These are phyloP conservation scores for Ispidina picta DNA, from an alignment of 2,797 vertebrate species.

Conservation along the genomic window DNA sequence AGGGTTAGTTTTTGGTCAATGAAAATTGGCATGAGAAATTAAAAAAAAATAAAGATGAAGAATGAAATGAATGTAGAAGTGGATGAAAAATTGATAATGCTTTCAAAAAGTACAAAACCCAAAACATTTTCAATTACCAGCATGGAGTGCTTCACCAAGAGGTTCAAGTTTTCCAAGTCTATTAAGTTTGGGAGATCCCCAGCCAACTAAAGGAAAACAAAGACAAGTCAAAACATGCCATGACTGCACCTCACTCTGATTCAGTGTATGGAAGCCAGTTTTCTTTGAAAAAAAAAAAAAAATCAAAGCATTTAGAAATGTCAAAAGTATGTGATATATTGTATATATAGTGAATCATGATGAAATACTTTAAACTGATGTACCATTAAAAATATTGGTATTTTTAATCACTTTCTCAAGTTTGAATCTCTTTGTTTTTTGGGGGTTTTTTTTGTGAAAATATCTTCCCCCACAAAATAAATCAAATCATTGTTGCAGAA, in stretches of 20 bases:
- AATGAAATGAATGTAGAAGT: slow-evolving; percentile 40
- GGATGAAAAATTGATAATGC: slow-evolving; percentile 52
- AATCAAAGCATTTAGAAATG: neutral
- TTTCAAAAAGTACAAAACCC: slow-evolving; percentile 33
- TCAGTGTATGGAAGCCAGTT: neutral
- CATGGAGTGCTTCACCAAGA: slow-evolving; percentile 88
- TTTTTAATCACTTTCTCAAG: neutral
- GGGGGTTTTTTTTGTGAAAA: neutral
- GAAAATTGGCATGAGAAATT: neutral
- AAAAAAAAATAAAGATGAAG: neutral
- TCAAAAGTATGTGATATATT: neutral
- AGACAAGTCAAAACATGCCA: slow-evolving; percentile 67
- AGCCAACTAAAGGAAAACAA: slow-evolving; percentile 89
- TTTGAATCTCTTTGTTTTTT: no score
- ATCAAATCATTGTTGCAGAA: neutral
- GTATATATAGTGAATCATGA: neutral
- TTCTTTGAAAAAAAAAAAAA: neutral
- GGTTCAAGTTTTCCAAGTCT: slow-evolving; percentile 95
- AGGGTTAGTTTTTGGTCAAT: slow-evolving; percentile 11
- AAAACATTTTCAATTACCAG: slow-evolving; percentile 84
- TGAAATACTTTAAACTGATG: neutral
- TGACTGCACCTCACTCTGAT: neutral
- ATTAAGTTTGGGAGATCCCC: slow-evolving; percentile 93
- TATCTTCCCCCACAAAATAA: rapidly evolving
- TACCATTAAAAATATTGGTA: neutral